Evolutionary conservation across 35 echinoderm and acorn worm genomes (phyloP).

Genomic region (Hemicentrotus pulcherrimus): DNA sequence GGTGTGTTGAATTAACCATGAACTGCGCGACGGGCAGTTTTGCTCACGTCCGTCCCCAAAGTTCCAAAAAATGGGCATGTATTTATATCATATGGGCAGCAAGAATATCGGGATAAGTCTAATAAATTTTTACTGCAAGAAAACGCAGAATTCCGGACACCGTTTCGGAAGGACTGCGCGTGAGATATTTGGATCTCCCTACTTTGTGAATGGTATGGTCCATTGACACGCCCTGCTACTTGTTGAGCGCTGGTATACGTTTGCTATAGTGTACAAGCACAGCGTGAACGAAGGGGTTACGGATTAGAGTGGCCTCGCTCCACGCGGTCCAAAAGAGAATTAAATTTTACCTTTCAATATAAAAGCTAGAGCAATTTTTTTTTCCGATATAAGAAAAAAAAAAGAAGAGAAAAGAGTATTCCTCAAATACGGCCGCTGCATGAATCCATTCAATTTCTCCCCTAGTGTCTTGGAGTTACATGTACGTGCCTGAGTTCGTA

Average conservation of each 20-base stretch:
- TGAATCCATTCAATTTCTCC: not conserved
- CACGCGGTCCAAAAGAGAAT: slow-evolving; percentile 11
- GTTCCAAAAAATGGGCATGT: not conserved
- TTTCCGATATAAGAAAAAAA: not conserved
- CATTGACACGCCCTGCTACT: slow-evolving; percentile 55
- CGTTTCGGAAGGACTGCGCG: not conserved
- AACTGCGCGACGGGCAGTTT: not conserved
- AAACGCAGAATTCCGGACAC: not conserved
- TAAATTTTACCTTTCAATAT: not conserved
- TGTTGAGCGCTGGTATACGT: not conserved
- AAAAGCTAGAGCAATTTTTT: not conserved
- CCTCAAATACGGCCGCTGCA: not conserved
- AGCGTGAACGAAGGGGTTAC: not conserved
- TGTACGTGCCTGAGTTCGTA: not conserved
- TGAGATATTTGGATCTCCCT: not conserved
- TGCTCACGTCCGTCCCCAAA: not conserved
- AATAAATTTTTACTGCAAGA: not conserved
- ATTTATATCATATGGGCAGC: not conserved
- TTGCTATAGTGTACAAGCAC: not conserved
- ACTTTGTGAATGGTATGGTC: not conserved
- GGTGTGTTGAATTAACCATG: not conserved
- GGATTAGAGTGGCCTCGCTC: not conserved
- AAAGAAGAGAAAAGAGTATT: not conserved
- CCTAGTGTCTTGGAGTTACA: not conserved
- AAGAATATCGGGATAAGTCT: not conserved